These are phyloP conservation scores for Plebejus argus DNA, from an alignment of 2,888 invertebrate species.

Conservation along the genomic window DNA sequence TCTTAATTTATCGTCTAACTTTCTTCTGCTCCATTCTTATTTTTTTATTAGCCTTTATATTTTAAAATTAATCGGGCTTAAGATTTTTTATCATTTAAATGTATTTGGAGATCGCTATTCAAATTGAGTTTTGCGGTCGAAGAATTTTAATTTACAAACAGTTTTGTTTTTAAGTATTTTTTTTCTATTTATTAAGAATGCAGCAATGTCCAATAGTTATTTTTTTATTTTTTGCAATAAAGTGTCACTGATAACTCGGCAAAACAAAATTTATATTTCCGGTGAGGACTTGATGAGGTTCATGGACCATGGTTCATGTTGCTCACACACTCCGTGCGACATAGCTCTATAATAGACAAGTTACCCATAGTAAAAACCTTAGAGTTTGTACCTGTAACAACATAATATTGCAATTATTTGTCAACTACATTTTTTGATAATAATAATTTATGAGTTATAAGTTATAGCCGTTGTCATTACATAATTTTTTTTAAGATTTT, in stretches of 20 bases:
- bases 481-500: no score
- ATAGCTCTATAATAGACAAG: no score
- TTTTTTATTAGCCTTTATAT: not conserved
- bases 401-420: no score
- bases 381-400: no score
- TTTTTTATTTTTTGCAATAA: not conserved
- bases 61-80: not conserved
- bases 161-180: conserved; percentile 2
- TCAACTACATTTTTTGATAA: no score
- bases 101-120: not conserved
- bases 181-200: not conserved
- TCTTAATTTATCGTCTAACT: not conserved
- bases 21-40: not conserved
- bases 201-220: not conserved
- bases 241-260: not conserved
- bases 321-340: no score
- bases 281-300: not conserved
- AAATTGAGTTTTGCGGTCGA: no score
- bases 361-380: no score
- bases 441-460: no score
- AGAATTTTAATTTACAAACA: not conserved
- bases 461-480: no score
- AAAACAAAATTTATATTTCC: not conserved
- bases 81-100: not conserved
- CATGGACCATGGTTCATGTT: not conserved